These are phyloP conservation scores for Halcyon smyrnensis DNA, from an alignment of 2,797 vertebrate genomes.

Conservation along the genomic window DNA sequence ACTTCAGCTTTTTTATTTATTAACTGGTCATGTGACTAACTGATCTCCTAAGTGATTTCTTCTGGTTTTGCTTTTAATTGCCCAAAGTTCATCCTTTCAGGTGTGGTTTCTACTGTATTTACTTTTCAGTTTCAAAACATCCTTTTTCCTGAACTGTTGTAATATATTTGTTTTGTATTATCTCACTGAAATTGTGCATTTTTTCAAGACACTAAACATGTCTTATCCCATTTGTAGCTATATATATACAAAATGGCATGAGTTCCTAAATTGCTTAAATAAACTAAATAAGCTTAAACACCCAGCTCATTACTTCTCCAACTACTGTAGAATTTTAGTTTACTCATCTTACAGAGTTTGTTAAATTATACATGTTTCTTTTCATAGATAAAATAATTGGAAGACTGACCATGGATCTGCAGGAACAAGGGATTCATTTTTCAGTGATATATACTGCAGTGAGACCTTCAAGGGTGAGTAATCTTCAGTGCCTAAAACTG, in stretches of 20 bases:
- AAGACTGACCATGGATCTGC: slow-evolving; percentile 52
- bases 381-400: slow-evolving; percentile 74
- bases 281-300: background rate
- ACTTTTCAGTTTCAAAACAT: background rate
- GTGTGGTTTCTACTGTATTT: background rate
- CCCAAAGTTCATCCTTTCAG: background rate
- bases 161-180: background rate
- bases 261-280: background rate
- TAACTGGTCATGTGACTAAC: background rate
- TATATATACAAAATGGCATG: background rate
- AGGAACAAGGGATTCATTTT: slow-evolving; percentile 56
- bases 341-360: background rate
- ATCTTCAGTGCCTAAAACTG: background rate
- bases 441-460: slow-evolving; percentile 66
- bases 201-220: background rate
- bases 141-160: background rate
- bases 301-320: background rate
- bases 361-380: slow-evolving; percentile 31
- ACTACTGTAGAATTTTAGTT: background rate
- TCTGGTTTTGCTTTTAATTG: background rate
- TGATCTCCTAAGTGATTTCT: background rate
- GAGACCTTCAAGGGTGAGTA: slow-evolving; percentile 67
- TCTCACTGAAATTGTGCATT: background rate
- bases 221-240: background rate
- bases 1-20: background rate